Percentiles rank a stretch among this genome's conserved stretches.
Evolutionary conservation across 1,140 invertebrate species (phyloP).

Genomic region (Trypoxylus dichotomus): DNA sequence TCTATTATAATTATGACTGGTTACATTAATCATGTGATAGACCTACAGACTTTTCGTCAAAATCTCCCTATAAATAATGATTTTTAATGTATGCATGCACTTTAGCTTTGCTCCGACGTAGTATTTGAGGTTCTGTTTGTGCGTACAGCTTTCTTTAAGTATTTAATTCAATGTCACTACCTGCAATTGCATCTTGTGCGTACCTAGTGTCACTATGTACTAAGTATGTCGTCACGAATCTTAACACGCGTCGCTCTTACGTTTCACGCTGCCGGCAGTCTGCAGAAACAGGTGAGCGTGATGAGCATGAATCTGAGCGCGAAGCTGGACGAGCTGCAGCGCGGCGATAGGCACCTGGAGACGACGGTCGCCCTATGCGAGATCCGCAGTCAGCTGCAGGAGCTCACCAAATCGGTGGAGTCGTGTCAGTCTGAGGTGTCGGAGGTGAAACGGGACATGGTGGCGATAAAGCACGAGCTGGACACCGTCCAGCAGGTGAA

Average conservation of each 20-base stretch:
- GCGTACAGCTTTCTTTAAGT: too few relatives aligned
- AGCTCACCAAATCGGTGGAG: slow-evolving; percentile 90
- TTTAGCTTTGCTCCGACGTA: too few relatives aligned
- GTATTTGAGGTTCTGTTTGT: too few relatives aligned
- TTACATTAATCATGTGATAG: too few relatives aligned
- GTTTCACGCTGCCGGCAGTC: slow-evolving; percentile 59
- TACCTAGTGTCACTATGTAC: too few relatives aligned
- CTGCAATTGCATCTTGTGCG: too few relatives aligned
- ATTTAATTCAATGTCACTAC: too few relatives aligned
- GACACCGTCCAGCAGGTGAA: slow-evolving; percentile 91
- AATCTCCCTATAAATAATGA: too few relatives aligned
- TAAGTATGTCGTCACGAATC: background rate
- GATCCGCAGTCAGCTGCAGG: slow-evolving; percentile 86
- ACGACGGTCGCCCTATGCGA: slow-evolving; percentile 87
- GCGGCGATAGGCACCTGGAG: slow-evolving; percentile 82
- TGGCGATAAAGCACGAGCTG: slow-evolving; percentile 89
- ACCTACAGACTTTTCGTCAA: too few relatives aligned
- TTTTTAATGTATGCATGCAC: too few relatives aligned
- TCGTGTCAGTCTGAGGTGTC: slow-evolving; percentile 91
- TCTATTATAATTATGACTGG: too few relatives aligned
- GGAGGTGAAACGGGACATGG: slow-evolving; percentile 90
- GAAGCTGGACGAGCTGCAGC: slow-evolving; percentile 88
- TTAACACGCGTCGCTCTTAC: background rate
- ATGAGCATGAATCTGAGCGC: slow-evolving; percentile 93
- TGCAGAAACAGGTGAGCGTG: slow-evolving; percentile 93